Evolutionary conservation across 2,797 vertebrate genomes (phyloP), one percentile per base, ranked within the genome.

Genomic region (Poecilia gillii): DNA sequence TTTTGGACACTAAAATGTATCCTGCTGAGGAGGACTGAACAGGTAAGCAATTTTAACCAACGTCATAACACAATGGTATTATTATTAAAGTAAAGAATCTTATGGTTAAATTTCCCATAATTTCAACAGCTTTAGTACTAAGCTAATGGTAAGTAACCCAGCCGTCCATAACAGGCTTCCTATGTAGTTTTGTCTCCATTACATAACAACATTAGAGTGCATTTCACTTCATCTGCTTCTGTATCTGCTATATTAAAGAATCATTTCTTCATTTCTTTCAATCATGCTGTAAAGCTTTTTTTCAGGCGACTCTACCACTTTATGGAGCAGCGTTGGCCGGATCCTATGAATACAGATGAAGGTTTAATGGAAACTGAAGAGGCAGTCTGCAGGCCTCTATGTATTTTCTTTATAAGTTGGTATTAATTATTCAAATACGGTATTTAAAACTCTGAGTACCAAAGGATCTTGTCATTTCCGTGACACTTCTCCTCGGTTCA

Each of bases 301-400:
- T 76, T 75, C 39, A 76, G 62, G 74, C 18, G 12, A 36, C 49
- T 64, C 71, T 0, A 20, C 49, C 51, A 66, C 83, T 83, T 84
- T 80, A 72, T 28, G 46, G 64, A 78, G 73, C 66, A 2, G 28
- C 23, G 3, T 41, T 1, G 47, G 72, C 72, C 36, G 12, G 39
- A 71, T 85, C 13, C 3, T 45, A 20, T 45, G 51, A 71, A 74
- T 14, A 57, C 57, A 72, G 12, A 51, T 41, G 55, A 59, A 79
- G 43, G 0, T 41, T 49, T 41, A 46, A 20, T 2, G 73, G 64
- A 31, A 49, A n/a, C 62, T 41, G 5, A 74, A 53, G 8, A 51
- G n/a, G 31, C 55, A 41, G 25, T 43, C 46, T 64, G 5, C 9
- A 51, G 36, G n/a, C 43, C n/a, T 59, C 45, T 8, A 36, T 64